These are phyloP conservation scores for Tipula confusa DNA, from an alignment of 2,888 invertebrate species.

Conservation along the genomic window DNA sequence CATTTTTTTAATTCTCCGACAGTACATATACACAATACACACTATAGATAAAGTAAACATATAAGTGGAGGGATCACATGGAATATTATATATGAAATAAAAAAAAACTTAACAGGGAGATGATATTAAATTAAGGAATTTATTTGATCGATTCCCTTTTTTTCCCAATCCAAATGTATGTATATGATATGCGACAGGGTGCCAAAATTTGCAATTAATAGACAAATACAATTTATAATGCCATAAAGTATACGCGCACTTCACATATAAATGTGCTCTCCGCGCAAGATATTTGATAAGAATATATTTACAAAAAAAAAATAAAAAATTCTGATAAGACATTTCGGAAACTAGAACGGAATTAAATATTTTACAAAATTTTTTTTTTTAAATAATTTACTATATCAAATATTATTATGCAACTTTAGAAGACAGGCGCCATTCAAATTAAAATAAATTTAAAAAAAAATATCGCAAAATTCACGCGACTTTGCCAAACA, in stretches of 20 bases:
- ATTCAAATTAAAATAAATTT: background rate
- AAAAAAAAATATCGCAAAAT: background rate
- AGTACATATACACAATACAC: too few species aligned
- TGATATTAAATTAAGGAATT: slow-evolving; percentile 20
- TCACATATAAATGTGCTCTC: background rate
- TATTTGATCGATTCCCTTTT: background rate
- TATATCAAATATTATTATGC: background rate
- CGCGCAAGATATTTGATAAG: background rate
- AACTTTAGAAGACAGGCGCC: background rate
- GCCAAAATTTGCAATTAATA: background rate
- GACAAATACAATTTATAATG: background rate
- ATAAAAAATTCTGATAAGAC: background rate
- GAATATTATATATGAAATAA: background rate
- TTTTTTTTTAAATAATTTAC: background rate
- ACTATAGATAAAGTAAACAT: background rate
- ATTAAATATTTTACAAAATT: background rate
- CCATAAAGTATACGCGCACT: background rate
- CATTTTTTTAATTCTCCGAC: background rate
- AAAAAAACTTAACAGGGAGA: background rate
- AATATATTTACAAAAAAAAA: background rate
- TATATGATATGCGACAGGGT: background rate
- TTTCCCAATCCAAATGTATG: background rate
- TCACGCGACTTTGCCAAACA: background rate
- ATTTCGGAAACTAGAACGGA: slow-evolving; percentile 25
- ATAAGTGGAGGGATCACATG: background rate